Evolutionary conservation across 2,113 vertebrate genomes (phyloP).

Genomic region (Pipra filicauda): DNA sequence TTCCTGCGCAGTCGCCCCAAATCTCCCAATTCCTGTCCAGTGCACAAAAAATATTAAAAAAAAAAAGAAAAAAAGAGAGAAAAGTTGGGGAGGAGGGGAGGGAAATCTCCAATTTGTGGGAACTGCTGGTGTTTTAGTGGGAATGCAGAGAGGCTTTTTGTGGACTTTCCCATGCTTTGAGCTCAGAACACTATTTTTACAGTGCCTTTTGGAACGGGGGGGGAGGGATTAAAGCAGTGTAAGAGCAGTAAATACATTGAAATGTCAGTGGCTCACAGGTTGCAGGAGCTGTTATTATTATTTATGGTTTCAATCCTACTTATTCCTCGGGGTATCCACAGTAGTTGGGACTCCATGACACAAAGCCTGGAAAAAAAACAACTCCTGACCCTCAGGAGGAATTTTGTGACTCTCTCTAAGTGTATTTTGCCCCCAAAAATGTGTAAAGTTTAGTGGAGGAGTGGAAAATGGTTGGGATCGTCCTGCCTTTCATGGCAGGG

Average conservation of each 20-base stretch:
- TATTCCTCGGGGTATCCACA: neutral
- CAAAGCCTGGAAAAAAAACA: neutral
- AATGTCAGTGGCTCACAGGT: neutral
- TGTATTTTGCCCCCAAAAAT: fast-evolving
- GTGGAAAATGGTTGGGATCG: fast-evolving
- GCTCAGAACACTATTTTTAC: slow-evolving; percentile 44
- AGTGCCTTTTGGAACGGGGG: neutral
- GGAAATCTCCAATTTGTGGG: slow-evolving; percentile 66
- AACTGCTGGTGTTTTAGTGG: slow-evolving; percentile 50
- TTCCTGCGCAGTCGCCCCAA: neutral
- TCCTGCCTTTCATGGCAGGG: neutral
- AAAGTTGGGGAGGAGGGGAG: neutral
- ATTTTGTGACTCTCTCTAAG: fast-evolving
- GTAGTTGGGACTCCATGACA: fast-evolving
- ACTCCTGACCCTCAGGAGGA: neutral
- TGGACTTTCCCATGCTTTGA: slow-evolving; percentile 61
- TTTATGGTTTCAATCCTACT: neutral
- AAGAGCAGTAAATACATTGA: neutral
- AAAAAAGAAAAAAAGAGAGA: neutral
- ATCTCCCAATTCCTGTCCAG: slow-evolving; percentile 1
- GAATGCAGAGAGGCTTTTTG: slow-evolving; percentile 12
- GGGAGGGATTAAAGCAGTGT: neutral
- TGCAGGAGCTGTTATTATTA: neutral
- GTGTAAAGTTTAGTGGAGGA: neutral
- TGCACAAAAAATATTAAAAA: neutral